phyloP scores from a whole-genome alignment of 1,140 invertebrate species.

The Leptinotarsa undecemlineata region DNA sequence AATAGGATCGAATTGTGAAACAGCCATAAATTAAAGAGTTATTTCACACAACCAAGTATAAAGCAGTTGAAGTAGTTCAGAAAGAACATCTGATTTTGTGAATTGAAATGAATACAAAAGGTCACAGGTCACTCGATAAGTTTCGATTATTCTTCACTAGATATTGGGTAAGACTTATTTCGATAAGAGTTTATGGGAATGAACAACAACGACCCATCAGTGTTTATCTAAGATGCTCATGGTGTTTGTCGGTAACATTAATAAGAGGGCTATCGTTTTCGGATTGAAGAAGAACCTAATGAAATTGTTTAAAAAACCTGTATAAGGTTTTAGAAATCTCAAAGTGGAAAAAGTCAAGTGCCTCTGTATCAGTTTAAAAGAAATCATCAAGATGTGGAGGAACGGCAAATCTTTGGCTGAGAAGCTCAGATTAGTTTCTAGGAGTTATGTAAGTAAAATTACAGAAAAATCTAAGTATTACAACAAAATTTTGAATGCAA shows the following conservation, averaged over 20 bases:
- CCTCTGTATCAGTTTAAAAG: background rate
- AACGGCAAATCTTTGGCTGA: background rate
- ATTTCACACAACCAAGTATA: too few species aligned
- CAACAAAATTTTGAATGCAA: too few species aligned
- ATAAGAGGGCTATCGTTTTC: slow-evolving; percentile 9
- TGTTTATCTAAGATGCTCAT: slow-evolving; percentile 21
- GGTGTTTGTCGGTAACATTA: slow-evolving; percentile 13
- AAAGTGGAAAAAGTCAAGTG: slow-evolving; percentile 16
- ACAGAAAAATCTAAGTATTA: too few species aligned
- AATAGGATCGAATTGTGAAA: too few species aligned
- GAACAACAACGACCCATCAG: background rate
- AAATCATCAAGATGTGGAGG: slow-evolving; percentile 13
- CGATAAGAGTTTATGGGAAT: slow-evolving; percentile 3
- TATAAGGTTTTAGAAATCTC: slow-evolving; percentile 2
- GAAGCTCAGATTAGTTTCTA: background rate
- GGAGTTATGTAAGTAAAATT: background rate
- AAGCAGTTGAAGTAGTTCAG: too few species aligned
- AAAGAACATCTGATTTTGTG: too few species aligned
- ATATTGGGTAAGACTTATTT: background rate
- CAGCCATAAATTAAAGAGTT: too few species aligned
- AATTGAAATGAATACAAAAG: background rate
- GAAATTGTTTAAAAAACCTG: slow-evolving; percentile 2
- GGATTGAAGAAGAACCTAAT: slow-evolving; percentile 2
- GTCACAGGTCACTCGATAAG: background rate
- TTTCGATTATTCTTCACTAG: background rate